Evolutionary conservation across 2,113 vertebrate genomes (phyloP).

Genomic region (Naja naja): DNA sequence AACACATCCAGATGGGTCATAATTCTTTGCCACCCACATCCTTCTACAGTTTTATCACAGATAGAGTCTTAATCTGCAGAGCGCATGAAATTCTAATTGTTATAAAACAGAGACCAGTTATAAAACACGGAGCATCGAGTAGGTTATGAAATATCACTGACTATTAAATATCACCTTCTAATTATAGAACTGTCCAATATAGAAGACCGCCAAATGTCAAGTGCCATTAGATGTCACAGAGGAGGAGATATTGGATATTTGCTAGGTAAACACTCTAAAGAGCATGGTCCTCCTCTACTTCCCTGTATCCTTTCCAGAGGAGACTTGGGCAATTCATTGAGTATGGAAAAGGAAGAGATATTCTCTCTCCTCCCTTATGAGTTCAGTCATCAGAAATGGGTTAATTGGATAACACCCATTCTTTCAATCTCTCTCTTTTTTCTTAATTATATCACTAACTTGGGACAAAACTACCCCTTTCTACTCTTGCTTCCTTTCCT

Average conservation of each 20-base stretch:
- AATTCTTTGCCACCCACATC: neutral
- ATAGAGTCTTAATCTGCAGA: neutral
- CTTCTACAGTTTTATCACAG: neutral
- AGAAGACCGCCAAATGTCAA: neutral
- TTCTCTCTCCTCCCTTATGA: neutral
- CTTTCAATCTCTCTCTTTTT: neutral
- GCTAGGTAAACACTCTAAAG: neutral
- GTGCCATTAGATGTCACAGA: neutral
- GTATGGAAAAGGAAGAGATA: neutral
- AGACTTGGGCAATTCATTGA: neutral
- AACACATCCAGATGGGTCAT: neutral
- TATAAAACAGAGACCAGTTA: neutral
- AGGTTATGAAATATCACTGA: neutral
- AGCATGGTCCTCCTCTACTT: neutral
- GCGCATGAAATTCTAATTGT: neutral
- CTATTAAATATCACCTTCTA: neutral
- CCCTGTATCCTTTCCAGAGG: neutral
- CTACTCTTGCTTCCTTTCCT: neutral
- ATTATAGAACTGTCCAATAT: neutral
- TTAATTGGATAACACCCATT: neutral
- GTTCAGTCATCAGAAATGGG: neutral
- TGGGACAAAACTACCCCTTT: neutral
- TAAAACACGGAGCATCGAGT: neutral
- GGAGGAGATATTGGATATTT: neutral
- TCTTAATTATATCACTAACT: neutral